These are phyloP conservation scores for Acromyrmex heyeri DNA, from an alignment of 1,140 invertebrate species.

Conservation along the genomic window DNA sequence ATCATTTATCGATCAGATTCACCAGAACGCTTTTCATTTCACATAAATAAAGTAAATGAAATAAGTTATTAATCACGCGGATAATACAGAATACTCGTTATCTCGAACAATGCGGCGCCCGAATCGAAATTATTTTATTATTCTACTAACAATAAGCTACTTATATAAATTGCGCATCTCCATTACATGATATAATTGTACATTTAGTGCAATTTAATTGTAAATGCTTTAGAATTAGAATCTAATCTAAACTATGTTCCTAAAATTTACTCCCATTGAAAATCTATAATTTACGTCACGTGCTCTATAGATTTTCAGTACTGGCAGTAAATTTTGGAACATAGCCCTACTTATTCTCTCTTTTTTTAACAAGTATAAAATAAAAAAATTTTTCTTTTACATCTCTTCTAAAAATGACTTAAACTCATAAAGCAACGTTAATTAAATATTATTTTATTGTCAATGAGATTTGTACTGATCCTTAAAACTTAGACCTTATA, in stretches of 20 bases:
- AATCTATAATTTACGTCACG: too few relatives aligned
- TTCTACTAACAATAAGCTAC: constrained; percentile 7
- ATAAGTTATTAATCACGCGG: constrained; percentile 25
- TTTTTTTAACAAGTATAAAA: too few relatives aligned
- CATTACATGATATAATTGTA: not conserved
- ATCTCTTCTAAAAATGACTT: not conserved
- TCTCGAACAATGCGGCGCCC: constrained; percentile 1
- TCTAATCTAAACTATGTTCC: too few relatives aligned
- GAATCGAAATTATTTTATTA: constrained; percentile 40
- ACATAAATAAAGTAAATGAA: constrained; percentile 25
- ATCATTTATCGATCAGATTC: constrained; percentile 12
- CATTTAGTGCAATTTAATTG: constrained; percentile 12
- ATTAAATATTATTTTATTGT: not conserved
- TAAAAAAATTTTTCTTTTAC: too few relatives aligned
- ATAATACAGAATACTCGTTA: constrained; percentile 34
- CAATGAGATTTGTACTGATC: not conserved
- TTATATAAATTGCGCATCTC: constrained; percentile 17
- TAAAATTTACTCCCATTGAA: too few relatives aligned
- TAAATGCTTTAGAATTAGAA: not conserved
- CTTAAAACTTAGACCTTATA: not conserved
- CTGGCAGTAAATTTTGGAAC: too few relatives aligned
- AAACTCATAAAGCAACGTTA: not conserved
- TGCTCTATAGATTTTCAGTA: too few relatives aligned
- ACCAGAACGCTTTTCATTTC: constrained; percentile 18
- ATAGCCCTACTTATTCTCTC: too few relatives aligned